Evolutionary conservation across 2,888 invertebrate species (phyloP).

Genomic region (Oscheius sp.): DNA sequence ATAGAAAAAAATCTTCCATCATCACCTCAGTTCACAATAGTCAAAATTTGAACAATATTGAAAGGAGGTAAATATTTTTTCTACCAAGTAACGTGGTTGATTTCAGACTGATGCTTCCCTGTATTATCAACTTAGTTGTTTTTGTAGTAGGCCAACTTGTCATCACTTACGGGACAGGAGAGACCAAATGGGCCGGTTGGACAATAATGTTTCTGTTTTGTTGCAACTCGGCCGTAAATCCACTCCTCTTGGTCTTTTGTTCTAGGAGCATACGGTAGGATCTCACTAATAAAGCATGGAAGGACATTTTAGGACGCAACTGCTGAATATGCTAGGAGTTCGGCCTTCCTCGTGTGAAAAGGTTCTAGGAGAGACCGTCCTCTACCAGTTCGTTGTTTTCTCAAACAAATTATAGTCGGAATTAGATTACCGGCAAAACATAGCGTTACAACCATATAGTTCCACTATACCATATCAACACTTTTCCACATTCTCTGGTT

Average conservation of each 20-base stretch:
- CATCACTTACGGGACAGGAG: slow-evolving; percentile 71
- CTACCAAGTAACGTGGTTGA: too few species aligned
- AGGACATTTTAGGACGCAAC: slow-evolving; percentile 18
- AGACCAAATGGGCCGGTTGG: slow-evolving; percentile 72
- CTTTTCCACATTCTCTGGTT: slow-evolving; percentile 11
- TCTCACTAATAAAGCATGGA: not conserved
- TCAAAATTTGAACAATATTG: slow-evolving; percentile 40
- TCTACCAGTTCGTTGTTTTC: slow-evolving; percentile 28
- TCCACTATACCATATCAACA: not conserved
- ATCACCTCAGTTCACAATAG: slow-evolving; percentile 9
- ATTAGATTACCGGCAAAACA: not conserved
- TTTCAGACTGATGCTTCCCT: slow-evolving; percentile 65
- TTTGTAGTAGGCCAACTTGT: slow-evolving; percentile 70
- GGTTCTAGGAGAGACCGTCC: slow-evolving; percentile 18
- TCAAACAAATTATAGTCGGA: not conserved
- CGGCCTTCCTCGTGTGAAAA: slow-evolving; percentile 5
- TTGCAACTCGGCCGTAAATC: slow-evolving; percentile 69
- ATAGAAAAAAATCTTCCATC: slow-evolving; percentile 25
- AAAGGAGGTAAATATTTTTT: slow-evolving; percentile 36
- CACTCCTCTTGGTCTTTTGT: slow-evolving; percentile 66
- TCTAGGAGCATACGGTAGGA: slow-evolving; percentile 64
- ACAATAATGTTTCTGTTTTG: slow-evolving; percentile 65
- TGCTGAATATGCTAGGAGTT: slow-evolving; percentile 13
- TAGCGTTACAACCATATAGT: not conserved
- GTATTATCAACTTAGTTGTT: slow-evolving; percentile 67